phyloP scores from a whole-genome alignment of 1,140 invertebrate species.

The Papilio dardanus region DNA sequence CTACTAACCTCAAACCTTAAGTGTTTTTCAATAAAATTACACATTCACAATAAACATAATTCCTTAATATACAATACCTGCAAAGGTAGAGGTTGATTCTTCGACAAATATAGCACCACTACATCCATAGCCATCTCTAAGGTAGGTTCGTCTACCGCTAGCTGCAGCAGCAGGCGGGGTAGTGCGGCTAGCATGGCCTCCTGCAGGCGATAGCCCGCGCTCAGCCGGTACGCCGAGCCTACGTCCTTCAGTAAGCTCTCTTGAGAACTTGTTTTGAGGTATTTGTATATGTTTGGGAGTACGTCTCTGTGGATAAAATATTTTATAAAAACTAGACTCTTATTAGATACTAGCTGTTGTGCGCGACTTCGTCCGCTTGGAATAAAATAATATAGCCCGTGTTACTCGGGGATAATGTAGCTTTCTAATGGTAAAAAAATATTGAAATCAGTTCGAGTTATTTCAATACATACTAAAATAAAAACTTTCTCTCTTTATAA shows the following conservation, averaged over 20 bases:
- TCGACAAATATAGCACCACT: constrained; percentile 82
- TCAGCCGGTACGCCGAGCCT: constrained; percentile 83
- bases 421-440: no score
- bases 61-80: constrained; percentile 81
- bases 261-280: constrained; percentile 77
- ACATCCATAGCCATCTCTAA: constrained; percentile 78
- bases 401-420: no score
- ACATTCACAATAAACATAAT: not conserved
- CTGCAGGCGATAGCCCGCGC: constrained; percentile 84
- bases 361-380: no score
- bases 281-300: constrained; percentile 82
- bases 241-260: constrained; percentile 84
- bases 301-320: constrained; percentile 83
- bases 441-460: no score
- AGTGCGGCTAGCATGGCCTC: constrained; percentile 80
- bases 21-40: not conserved
- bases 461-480: no score
- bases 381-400: no score
- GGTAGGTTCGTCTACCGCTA: constrained; percentile 81
- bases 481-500: no score
- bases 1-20: not conserved
- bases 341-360: no score
- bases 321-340: no score
- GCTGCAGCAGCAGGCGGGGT: constrained; percentile 77
- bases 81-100: constrained; percentile 83